Conservation (phyloP, 1,140 invertebrate species). For the Nautilus pompilius region DNA sequence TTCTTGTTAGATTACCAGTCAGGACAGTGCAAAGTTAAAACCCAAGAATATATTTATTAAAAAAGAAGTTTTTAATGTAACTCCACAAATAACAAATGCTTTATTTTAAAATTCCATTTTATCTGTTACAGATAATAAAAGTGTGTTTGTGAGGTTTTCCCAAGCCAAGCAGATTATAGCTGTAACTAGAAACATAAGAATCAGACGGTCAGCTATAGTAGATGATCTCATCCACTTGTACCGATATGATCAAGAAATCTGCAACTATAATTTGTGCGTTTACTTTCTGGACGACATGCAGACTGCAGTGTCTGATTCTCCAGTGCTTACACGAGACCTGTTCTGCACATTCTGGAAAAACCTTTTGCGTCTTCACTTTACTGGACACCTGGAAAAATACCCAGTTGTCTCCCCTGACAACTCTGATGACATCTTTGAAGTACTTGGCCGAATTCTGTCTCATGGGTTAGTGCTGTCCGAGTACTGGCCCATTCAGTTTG, state of each 20-base stretch:
- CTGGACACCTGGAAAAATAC: conserved; percentile 12
- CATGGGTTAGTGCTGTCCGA: conserved; percentile 15
- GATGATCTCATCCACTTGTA: background rate
- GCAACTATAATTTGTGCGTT: background rate
- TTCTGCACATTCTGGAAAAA: conserved; percentile 20
- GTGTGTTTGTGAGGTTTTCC: too few species aligned
- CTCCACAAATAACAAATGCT: too few species aligned
- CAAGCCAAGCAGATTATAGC: too few species aligned
- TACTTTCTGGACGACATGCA: background rate
- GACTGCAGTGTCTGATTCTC: background rate
- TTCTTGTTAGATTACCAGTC: too few species aligned
- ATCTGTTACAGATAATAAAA: too few species aligned
- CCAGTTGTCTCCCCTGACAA: conserved; percentile 10
- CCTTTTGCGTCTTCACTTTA: conserved; percentile 12
- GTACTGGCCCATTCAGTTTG: conserved; percentile 14
- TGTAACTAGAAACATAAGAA: too few species aligned
- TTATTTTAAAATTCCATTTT: too few species aligned
- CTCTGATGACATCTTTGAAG: conserved; percentile 11
- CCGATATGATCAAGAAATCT: background rate
- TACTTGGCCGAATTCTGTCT: conserved; percentile 13
- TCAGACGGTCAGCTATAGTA: background rate
- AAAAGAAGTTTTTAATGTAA: too few species aligned
- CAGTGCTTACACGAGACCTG: background rate
- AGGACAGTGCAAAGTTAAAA: too few species aligned
- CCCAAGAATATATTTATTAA: too few species aligned